Evolutionary conservation across 2,888 invertebrate genomes (phyloP).

Genomic region (Bellardia pandia): DNA sequence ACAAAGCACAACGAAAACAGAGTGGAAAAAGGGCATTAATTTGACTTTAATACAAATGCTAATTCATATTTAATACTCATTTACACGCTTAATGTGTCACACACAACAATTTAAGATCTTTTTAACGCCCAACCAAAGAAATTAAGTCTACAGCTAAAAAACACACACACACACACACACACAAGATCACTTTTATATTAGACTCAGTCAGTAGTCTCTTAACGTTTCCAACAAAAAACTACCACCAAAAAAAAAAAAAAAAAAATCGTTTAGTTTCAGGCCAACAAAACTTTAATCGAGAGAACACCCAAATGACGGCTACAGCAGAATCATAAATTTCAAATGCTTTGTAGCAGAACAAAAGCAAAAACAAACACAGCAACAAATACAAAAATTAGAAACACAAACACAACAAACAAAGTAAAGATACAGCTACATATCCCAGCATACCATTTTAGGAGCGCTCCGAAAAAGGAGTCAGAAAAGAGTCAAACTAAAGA

Average conservation of each 20-base stretch:
- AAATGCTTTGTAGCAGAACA: slow-evolving; percentile 70
- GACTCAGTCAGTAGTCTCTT: slow-evolving; percentile 21
- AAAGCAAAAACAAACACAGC: slow-evolving; percentile 67
- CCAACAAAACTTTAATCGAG: slow-evolving; percentile 14
- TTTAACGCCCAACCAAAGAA: slow-evolving; percentile 38
- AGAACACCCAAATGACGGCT: slow-evolving; percentile 37
- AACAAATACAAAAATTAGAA: slow-evolving; percentile 54
- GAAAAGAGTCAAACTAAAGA: too few species aligned
- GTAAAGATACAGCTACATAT: too few species aligned
- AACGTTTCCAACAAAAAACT: background rate
- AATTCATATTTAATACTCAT: slow-evolving; percentile 60
- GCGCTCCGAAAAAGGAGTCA: too few species aligned
- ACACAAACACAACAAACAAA: background rate
- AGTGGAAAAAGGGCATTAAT: slow-evolving; percentile 25
- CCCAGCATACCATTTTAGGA: too few species aligned
- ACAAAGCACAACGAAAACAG: background rate
- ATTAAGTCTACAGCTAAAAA: background rate
- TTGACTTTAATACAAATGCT: slow-evolving; percentile 60
- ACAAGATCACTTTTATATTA: background rate
- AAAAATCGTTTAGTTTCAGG: slow-evolving; percentile 23
- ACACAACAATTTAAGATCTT: slow-evolving; percentile 42
- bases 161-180: slow-evolving; percentile 8
- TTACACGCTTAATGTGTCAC: slow-evolving; percentile 63
- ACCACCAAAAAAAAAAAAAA: background rate
- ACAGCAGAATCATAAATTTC: slow-evolving; percentile 72